A percentile compares a stretch with the other conserved stretches of the same genome.
Conservation (phyloP, 2,888 invertebrate species). For the Caenorhabditis sp. region DNA sequence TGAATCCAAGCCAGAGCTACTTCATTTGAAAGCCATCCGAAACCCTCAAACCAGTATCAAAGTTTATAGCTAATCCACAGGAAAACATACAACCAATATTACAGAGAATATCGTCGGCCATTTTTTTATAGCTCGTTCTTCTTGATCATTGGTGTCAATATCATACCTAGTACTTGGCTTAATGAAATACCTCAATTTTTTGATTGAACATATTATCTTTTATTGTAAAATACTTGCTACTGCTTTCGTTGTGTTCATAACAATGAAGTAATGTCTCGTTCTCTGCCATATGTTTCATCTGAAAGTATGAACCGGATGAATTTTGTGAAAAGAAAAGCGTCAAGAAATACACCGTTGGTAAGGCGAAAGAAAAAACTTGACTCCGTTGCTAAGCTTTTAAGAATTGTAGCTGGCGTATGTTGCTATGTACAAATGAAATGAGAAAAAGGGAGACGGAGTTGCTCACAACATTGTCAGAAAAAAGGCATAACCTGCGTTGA, state of each 20-base stretch:
- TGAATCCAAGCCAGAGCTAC: constrained; percentile 80
- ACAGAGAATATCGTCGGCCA: constrained; percentile 70
- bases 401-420: constrained; percentile 20
- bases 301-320: neutral
- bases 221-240: constrained; percentile 28
- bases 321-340: constrained; percentile 9
- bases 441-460: too few species aligned
- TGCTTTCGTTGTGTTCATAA: constrained; percentile 59
- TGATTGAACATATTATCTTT: neutral
- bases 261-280: constrained; percentile 52
- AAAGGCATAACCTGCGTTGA: neutral
- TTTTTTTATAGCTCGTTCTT: constrained; percentile 56
- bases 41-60: constrained; percentile 51
- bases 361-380: neutral
- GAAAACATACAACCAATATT: constrained; percentile 64
- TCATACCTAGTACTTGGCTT: constrained; percentile 32
- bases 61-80: neutral
- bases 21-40: constrained; percentile 78
- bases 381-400: constrained; percentile 16
- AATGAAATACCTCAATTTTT: constrained; percentile 45
- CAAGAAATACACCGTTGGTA: neutral
- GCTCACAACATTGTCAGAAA: too few species aligned
- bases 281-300: constrained; percentile 57
- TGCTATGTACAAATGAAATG: constrained; percentile 20
- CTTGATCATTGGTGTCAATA: constrained; percentile 40